A percentile compares a stretch with the other conserved stretches of the same genome.
Conservation (phyloP, 2,113 vertebrate genomes). For the Nothobranchius furzeri region DNA sequence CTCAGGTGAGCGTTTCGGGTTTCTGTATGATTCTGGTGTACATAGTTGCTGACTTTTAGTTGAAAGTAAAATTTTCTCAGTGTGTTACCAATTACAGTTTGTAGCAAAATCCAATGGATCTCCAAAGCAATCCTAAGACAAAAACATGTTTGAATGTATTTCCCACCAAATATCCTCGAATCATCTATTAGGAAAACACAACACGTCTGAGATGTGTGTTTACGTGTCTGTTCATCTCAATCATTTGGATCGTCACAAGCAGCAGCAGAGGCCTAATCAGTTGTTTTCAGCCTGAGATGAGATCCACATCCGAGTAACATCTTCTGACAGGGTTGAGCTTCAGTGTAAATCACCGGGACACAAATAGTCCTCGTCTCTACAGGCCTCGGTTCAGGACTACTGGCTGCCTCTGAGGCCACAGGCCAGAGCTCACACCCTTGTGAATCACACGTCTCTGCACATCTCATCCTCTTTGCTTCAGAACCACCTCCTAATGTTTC, state of each 20-base stretch:
- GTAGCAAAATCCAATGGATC: background rate
- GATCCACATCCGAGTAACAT: constrained; percentile 42
- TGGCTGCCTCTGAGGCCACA: constrained; percentile 14
- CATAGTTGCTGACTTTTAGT: constrained; percentile 21
- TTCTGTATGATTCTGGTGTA: background rate
- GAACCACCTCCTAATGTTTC: constrained; percentile 14
- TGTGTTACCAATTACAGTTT: background rate
- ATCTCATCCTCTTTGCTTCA: constrained; percentile 17
- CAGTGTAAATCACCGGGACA: constrained; percentile 5
- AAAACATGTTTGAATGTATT: background rate
- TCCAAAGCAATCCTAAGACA: constrained; percentile 16
- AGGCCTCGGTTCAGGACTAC: constrained; percentile 7
- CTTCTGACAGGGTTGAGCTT: constrained; percentile 5
- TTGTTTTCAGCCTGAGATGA: constrained; percentile 18
- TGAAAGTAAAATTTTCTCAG: constrained; percentile 27
- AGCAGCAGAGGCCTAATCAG: constrained; percentile 17
- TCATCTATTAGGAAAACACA: background rate
- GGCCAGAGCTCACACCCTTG: constrained; percentile 10
- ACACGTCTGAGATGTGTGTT: constrained; percentile 11
- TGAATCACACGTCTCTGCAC: constrained; percentile 28
- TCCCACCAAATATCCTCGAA: background rate
- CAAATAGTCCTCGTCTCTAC: constrained; percentile 23
- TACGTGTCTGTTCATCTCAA: background rate
- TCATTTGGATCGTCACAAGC: background rate
- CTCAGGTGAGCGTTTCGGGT: too few relatives aligned